Evolutionary conservation across 1,140 invertebrate species (phyloP).

Genomic region (Apocrypta bakeri): DNA sequence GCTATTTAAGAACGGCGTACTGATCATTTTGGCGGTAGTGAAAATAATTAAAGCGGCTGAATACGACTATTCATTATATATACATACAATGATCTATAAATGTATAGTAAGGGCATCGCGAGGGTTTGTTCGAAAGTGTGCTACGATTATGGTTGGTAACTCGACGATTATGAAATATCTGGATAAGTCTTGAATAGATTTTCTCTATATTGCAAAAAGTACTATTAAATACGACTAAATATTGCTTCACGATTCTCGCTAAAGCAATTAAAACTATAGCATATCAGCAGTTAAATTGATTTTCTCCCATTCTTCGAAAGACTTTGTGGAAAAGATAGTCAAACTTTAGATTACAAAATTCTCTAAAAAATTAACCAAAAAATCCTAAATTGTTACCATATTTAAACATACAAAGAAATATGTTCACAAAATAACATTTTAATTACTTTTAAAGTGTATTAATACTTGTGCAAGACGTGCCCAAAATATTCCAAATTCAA

Average conservation of each 20-base stretch:
- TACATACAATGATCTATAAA: not conserved
- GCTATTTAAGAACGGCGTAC: not conserved
- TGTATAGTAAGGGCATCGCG: not conserved
- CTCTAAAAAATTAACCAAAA: constrained; percentile 17
- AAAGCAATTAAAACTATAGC: no score
- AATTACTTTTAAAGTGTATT: constrained; percentile 28
- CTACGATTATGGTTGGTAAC: not conserved
- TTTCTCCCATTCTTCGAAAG: no score
- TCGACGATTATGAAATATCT: no score
- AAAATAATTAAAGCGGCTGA: constrained; percentile 18
- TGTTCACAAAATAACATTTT: constrained; percentile 16
- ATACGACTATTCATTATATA: not conserved
- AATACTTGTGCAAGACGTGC: constrained; percentile 11
- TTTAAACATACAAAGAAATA: no score
- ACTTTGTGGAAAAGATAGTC: constrained; percentile 22
- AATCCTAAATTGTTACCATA: no score
- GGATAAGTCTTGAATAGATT: not conserved
- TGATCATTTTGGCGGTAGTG: not conserved
- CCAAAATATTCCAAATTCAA: constrained; percentile 14
- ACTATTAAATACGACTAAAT: not conserved
- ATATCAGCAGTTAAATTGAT: no score
- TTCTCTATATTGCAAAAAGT: not conserved
- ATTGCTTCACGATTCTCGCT: not conserved
- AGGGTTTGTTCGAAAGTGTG: constrained; percentile 15
- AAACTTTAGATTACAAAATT: constrained; percentile 22